Base-by-base conservation (phyloP, 1,140 invertebrate species). In the Asbolus verrucosus region DNA sequence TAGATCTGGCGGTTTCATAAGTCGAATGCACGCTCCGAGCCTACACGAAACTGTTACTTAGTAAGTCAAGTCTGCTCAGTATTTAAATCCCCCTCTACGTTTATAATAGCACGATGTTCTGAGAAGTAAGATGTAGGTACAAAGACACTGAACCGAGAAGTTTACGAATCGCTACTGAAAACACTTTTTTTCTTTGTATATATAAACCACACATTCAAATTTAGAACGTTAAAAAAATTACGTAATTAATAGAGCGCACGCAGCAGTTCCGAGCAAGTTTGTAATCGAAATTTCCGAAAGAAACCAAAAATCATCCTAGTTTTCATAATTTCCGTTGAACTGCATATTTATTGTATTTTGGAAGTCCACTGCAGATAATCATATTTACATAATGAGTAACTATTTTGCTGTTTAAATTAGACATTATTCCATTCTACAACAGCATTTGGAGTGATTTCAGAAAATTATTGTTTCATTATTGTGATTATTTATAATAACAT, bases 81-180 rank as follows among this genome's bases (percentile, higher is more conserved):
- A 65, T 70, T 63, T 70, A 70, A 54, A 46, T 65, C 46, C 68
- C 68, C 68, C 60, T 70, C 68, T 61, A 15, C 27, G 63, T 46
- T 65, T 65, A 33, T 43, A 27, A 46, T 69, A 46, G 33, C 24
- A 8, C 27, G 60, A 13, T 18, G 27, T 69, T 69, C 67, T 61
- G 18, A 30, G 67, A 69, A 69, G 18, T 13, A 9, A 54, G 46
- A 50, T 50, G 43, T 50, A n/a, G n/a, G n/a, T n/a, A n/a, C 16
- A 13, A 54, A 54, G 46, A 54, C 46, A 54, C 19, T 54, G 46
- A 54, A 54, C 46, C 27, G 21, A 43, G 18, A 38, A 38, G 13
- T 11, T 43, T 43, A 43, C 39, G 4, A 43, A 14, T 43, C n/a
- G n/a, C n/a, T n/a, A n/a, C n/a, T n/a, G n/a, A n/a, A n/a, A n/a